Evolutionary conservation across 2,113 vertebrate species (phyloP), one percentile per base, ranked within the genome.

Genomic region (Pluvianellus socialis): DNA sequence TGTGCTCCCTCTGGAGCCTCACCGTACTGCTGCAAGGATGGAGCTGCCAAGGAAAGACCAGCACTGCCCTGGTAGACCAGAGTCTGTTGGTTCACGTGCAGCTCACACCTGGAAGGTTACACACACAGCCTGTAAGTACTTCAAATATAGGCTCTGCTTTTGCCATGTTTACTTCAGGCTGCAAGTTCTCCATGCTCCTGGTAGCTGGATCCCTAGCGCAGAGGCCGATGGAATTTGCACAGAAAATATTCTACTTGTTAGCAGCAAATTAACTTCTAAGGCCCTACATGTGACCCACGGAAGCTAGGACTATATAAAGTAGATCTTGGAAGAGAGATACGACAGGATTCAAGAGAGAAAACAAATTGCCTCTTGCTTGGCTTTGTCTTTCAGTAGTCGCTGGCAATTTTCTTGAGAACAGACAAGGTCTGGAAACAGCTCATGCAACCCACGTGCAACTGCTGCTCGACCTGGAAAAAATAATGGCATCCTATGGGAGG

Each of bases 321-420:
- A 94, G 62, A 44, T 84, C 61, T 81, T 84, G 73, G 94, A 95
- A 82, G 53, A 58, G 15, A 77, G 56, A 90, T 42, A 68, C 12
- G 53, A 92, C 73, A 92, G 53, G 44, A 70, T 89, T 77, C 61
- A 73, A 93, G 86, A 81, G 52, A 79, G 30, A 68, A 86, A 88
- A 86, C 4, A 90, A 89, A 94, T 68, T 87, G 49, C 24, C 53
- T 75, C 81, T 84, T 88, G 74, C 70, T 92, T 89, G 68, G 73
- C 89, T 90, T 89, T 82, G 23, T 73, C 89, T 91, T 91, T 76
- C 50, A 58, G 35, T 52, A 55, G 35, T 72, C 6, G 1, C 27
- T 91, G 71, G 55, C 45, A 87, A 74, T 85, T 72, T 91, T 85
- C 61, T 94, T 44, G 62, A 82, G 88, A 93, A 86, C 16, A 67